Evolutionary conservation across 2,888 invertebrate genomes (phyloP).

Genomic region (Cybosia mesomella): DNA sequence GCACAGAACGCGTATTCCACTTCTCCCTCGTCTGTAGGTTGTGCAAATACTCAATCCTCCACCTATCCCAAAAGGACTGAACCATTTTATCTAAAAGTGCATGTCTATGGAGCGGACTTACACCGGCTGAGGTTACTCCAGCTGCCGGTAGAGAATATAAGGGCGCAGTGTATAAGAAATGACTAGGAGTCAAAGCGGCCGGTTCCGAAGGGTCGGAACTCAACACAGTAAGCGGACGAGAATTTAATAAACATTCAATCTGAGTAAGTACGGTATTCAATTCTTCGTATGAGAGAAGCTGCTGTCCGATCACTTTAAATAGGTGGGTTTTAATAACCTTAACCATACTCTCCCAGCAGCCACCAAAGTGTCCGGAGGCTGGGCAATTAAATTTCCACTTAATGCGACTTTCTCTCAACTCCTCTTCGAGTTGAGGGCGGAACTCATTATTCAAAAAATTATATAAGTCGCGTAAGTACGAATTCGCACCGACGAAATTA

Average conservation of each 20-base stretch:
- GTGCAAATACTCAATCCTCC: background rate
- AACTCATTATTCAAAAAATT: background rate
- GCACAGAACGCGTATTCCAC: too few relatives aligned
- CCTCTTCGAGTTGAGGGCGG: background rate
- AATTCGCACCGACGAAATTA: background rate
- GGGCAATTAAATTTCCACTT: background rate
- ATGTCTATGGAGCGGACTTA: background rate
- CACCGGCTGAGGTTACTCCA: background rate
- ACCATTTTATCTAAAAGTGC: background rate
- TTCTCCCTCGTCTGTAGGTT: background rate
- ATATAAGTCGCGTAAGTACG: background rate
- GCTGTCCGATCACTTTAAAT: background rate
- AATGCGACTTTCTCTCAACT: constrained; percentile 5
- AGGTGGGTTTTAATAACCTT: constrained; percentile 1
- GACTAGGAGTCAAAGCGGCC: background rate
- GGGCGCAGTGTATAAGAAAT: background rate
- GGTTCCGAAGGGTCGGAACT: background rate
- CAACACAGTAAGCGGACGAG: too few relatives aligned
- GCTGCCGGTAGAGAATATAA: background rate
- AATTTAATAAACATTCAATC: too few relatives aligned
- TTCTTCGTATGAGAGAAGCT: background rate
- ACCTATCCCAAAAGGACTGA: constrained; percentile 4
- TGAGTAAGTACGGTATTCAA: too few relatives aligned
- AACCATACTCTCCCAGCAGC: background rate
- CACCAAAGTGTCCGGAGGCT: background rate